Conservation (phyloP, 2,888 invertebrate species). For the Lymantria monacha region DNA sequence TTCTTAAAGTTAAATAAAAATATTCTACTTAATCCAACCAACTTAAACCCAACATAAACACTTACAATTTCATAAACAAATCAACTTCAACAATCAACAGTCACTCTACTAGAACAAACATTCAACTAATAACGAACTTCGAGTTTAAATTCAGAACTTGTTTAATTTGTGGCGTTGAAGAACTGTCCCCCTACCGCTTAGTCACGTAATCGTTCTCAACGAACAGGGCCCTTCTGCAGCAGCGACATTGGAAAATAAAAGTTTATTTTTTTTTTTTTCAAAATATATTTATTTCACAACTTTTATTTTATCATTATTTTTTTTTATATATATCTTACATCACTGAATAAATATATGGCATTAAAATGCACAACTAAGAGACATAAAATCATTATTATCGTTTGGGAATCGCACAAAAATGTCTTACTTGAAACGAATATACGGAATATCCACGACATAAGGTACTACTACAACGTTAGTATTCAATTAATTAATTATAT, state of each 20-base stretch:
- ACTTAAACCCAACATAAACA: not conserved
- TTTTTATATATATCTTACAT: too few species aligned
- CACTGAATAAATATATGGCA: too few species aligned
- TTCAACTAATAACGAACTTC: conserved; percentile 74
- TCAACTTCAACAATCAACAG: conserved; percentile 11
- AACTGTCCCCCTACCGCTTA: conserved; percentile 56
- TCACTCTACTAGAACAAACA: conserved; percentile 35
- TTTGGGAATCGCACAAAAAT: too few species aligned
- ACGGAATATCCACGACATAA: too few species aligned
- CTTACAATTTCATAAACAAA: conserved; percentile 8
- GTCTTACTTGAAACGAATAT: too few species aligned
- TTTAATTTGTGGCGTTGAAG: conserved; percentile 70
- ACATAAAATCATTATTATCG: too few species aligned
- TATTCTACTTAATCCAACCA: too few species aligned
- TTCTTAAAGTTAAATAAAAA: too few species aligned
- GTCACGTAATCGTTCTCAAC: conserved; percentile 73
- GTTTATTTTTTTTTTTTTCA: not conserved
- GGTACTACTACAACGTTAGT: too few species aligned
- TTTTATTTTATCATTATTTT: not conserved
- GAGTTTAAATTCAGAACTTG: conserved; percentile 64
- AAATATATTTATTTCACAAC: not conserved
- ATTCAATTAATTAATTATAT: too few species aligned
- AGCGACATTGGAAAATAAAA: conserved; percentile 1
- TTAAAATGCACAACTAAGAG: too few species aligned
- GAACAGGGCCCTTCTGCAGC: conserved; percentile 40